Evolutionary conservation across 2,888 invertebrate genomes (phyloP), one percentile per base, ranked within the genome.

Genomic region (Thera obeliscata): DNA sequence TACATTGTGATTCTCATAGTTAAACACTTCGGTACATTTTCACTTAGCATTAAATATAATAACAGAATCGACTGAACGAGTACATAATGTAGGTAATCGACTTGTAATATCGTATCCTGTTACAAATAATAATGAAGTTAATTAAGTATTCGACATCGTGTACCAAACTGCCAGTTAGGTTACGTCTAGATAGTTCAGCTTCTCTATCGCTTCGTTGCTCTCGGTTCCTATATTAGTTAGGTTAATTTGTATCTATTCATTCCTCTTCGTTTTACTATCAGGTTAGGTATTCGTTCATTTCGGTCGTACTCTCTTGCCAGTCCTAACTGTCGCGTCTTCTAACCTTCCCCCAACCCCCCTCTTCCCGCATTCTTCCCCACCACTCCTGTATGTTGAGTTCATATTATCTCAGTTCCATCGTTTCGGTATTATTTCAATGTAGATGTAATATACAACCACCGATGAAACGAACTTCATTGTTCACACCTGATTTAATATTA

Each of bases 1-100:
- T 88, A 88, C 90, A 89, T 84, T 91, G 90, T 91, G 90, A 91
- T 91, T 88, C 88, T 90, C 86, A 91, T 91, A 92, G 88, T 80
- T 90, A 86, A 60, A 86, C 86, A 87, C 85, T 84, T 86, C 83
- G 88, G 86, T 89, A 91, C 91, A 88, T 87, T 85, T 55, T 89
- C 84, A 88, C 83, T 85, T 89, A 91, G 89, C 86, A 88, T 86
- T 90, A 85, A 69, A 84, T 85, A 83, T 85, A 79, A 83, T 84
- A 70, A 86, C 85, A 86, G 84, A 84, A 86, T 84, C 87, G 89
- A 91, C 89, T 91, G 91, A 91, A 78, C 82, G 76, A 70, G 64
- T 84, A 83, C 87, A 86, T 87, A 87, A 84, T 82, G 84, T 91
- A 88, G 86, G 55, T 70, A 61, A 69, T 70, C 64, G 67, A 84